Conservation (phyloP, 2,797 vertebrate species). For the Muscicapa striata region DNA sequence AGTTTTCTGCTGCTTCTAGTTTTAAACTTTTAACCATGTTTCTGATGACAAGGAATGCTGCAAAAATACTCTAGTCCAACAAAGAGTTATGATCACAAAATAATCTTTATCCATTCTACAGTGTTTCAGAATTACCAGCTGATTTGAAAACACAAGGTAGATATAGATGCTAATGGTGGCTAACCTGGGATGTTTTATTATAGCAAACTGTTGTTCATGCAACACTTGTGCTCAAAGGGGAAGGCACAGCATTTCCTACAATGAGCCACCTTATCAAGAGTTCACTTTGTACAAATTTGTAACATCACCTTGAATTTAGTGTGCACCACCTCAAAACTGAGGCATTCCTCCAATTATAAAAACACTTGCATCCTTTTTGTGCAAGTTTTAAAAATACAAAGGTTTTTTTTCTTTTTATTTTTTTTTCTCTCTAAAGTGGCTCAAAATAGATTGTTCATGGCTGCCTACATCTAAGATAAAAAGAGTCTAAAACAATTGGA, state of each 20-base stretch:
- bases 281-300: constrained; percentile 79
- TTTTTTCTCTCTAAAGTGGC: constrained; percentile 88
- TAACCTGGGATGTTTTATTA: constrained; percentile 85
- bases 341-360: constrained; percentile 85
- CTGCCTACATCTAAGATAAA: constrained; percentile 89
- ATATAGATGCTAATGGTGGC: constrained; percentile 85
- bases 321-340: constrained; percentile 80
- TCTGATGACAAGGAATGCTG: constrained; percentile 99
- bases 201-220: constrained; percentile 92
- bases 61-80: constrained; percentile 96
- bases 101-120: constrained; percentile 95
- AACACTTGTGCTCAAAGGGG: constrained; percentile 89
- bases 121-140: constrained; percentile 89
- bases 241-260: constrained; percentile 88
- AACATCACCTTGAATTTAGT: constrained; percentile 79
- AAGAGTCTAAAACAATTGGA: constrained; percentile 86
- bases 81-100: constrained; percentile 97
- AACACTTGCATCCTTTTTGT: constrained; percentile 84
- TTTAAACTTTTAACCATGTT: constrained; percentile 93
- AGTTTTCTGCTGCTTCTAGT: constrained; percentile 85
- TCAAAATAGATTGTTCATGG: constrained; percentile 90
- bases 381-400: constrained; percentile 85
- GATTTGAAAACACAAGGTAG: constrained; percentile 88
- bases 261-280: constrained; percentile 87
- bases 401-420: not conserved